Conservation (phyloP, 2,113 vertebrate genomes). For the Polypterus bichir region DNA sequence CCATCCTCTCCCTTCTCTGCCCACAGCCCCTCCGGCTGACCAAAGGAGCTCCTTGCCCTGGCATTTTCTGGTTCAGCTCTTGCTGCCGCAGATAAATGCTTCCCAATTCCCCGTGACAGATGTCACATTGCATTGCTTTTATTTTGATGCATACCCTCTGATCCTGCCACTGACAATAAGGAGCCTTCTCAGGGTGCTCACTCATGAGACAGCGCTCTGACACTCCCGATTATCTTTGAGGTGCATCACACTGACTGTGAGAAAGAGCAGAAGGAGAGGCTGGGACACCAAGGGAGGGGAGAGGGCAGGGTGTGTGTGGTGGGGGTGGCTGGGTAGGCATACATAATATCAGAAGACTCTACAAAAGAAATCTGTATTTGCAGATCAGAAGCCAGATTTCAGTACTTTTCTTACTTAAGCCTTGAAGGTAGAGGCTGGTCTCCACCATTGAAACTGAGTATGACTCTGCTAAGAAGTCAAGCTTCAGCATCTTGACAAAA, state of each 20-base stretch:
- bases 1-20: conserved; percentile 23
- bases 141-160: conserved; percentile 55
- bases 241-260: conserved; percentile 34
- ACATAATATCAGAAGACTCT: too few species aligned
- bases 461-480: too few species aligned
- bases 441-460: too few species aligned
- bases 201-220: conserved; percentile 43
- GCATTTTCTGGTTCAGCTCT: conserved; percentile 67
- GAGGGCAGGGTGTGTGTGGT: not conserved
- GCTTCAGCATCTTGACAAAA: too few species aligned
- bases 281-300: not conserved
- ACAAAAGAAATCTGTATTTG: too few species aligned
- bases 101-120: conserved; percentile 54
- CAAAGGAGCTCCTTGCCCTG: conserved; percentile 43
- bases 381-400: too few species aligned
- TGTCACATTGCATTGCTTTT: conserved; percentile 54
- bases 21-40: conserved; percentile 18
- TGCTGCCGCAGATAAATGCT: conserved; percentile 53
- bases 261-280: conserved; percentile 20
- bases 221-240: conserved; percentile 48
- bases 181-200: conserved; percentile 32
- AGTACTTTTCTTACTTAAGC: too few species aligned
- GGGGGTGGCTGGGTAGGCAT: not conserved
- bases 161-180: conserved; percentile 60
- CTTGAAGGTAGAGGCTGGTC: too few species aligned